A percentile compares a stretch with the other conserved stretches of the same genome.
phyloP scores from a whole-genome alignment of 2,888 invertebrate species.

The Drosophila flavopinicola region DNA sequence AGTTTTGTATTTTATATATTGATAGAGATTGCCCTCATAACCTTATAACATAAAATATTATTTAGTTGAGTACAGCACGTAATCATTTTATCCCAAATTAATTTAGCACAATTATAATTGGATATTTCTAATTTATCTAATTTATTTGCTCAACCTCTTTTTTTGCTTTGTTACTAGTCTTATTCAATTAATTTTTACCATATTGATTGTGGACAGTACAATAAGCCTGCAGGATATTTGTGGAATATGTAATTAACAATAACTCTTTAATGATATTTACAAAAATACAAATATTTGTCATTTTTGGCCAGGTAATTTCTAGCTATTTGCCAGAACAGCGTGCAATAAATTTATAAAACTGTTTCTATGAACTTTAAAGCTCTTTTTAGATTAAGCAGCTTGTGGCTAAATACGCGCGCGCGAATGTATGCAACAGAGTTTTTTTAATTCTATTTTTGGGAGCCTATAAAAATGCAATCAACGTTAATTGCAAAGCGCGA shows the following conservation, averaged over 20 bases:
- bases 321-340: background rate
- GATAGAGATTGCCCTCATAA: no score
- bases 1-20: no score
- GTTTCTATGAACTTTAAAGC: slow-evolving; percentile 3
- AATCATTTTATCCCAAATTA: background rate
- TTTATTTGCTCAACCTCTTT: background rate
- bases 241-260: background rate
- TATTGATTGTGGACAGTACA: background rate
- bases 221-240: background rate
- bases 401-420: slow-evolving; percentile 23
- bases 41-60: no score
- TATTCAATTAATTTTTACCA: background rate
- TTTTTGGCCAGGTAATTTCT: background rate
- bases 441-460: slow-evolving; percentile 6
- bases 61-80: background rate
- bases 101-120: background rate
- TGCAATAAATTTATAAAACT: background rate
- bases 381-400: background rate
- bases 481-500: slow-evolving; percentile 61
- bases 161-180: background rate
- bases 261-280: background rate
- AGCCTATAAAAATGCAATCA: slow-evolving; percentile 73
- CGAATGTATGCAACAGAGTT: slow-evolving; percentile 41
- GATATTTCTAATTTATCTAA: background rate
- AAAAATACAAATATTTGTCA: background rate